These are phyloP conservation scores for Apteryx owenii DNA, from an alignment of 2,113 vertebrate species.

Conservation along the genomic window DNA sequence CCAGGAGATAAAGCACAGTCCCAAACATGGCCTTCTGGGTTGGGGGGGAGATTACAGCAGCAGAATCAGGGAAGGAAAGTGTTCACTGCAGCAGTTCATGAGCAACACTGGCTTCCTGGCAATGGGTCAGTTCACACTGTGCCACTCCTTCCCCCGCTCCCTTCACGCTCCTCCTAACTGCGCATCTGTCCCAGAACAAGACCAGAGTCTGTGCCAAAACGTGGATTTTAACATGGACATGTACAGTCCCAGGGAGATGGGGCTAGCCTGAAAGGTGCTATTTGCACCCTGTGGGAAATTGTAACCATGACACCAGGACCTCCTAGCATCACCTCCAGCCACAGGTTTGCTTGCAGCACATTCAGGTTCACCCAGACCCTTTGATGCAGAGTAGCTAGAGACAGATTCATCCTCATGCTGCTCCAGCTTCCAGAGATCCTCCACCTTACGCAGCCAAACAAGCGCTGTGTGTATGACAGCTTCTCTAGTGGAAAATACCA, in stretches of 20 bases:
- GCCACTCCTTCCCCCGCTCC: not conserved
- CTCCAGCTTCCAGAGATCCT: not conserved
- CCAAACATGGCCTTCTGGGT: rapidly evolving
- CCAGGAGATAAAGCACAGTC: not conserved
- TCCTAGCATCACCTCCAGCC: not conserved
- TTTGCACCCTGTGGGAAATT: not conserved
- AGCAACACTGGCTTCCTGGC: not conserved
- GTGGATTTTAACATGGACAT: not conserved
- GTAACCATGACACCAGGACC: not conserved
- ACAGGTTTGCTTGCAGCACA: not conserved
- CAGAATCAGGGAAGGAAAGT: not conserved
- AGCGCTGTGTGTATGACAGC: not conserved
- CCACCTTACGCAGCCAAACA: not conserved
- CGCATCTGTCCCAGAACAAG: not conserved
- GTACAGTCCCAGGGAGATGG: not conserved
- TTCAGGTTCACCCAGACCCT: not conserved
- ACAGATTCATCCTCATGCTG: not conserved
- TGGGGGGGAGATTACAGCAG: not conserved
- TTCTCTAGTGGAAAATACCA: conserved; percentile 56
- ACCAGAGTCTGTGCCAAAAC: not conserved
- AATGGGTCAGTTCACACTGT: not conserved
- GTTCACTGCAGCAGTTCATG: not conserved
- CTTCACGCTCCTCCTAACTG: not conserved
- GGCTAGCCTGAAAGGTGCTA: not conserved
- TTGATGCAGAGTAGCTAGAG: not conserved